These are phyloP conservation scores for Hiodon alosoides DNA, from an alignment of 2,113 vertebrate genomes.

Conservation along the genomic window DNA sequence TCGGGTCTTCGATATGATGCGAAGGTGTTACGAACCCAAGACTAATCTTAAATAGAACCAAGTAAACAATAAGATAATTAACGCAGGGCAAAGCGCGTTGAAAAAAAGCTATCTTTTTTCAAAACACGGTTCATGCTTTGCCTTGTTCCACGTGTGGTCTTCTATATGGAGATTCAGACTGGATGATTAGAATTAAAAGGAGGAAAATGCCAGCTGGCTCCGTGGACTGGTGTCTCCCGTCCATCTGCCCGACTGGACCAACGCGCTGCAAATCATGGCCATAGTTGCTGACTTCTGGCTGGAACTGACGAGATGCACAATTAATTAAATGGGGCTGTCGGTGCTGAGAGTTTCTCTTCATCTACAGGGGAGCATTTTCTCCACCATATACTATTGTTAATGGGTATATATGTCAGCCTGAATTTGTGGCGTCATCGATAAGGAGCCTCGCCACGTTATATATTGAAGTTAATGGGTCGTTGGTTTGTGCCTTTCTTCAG, in stretches of 20 bases:
- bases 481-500: constrained; percentile 40
- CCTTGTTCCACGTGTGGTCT: constrained; percentile 14
- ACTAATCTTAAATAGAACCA: too few relatives aligned
- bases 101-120: too few relatives aligned
- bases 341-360: constrained; percentile 46
- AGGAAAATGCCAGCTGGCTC: constrained; percentile 18
- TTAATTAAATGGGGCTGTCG: constrained; percentile 59
- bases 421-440: constrained; percentile 49
- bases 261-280: constrained; percentile 58
- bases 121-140: background rate
- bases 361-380: constrained; percentile 42
- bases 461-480: constrained; percentile 50
- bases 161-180: constrained; percentile 37
- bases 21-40: too few relatives aligned
- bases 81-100: too few relatives aligned
- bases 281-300: constrained; percentile 63
- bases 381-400: constrained; percentile 50
- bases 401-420: constrained; percentile 47
- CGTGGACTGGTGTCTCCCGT: constrained; percentile 48
- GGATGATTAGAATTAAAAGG: constrained; percentile 42
- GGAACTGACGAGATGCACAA: constrained; percentile 46
- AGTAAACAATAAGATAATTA: too few relatives aligned
- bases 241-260: constrained; percentile 41
- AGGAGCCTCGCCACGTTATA: constrained; percentile 41
- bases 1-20: too few relatives aligned